Base-by-base conservation (phyloP, 1,140 invertebrate genomes). In the Dryas iulia region DNA sequence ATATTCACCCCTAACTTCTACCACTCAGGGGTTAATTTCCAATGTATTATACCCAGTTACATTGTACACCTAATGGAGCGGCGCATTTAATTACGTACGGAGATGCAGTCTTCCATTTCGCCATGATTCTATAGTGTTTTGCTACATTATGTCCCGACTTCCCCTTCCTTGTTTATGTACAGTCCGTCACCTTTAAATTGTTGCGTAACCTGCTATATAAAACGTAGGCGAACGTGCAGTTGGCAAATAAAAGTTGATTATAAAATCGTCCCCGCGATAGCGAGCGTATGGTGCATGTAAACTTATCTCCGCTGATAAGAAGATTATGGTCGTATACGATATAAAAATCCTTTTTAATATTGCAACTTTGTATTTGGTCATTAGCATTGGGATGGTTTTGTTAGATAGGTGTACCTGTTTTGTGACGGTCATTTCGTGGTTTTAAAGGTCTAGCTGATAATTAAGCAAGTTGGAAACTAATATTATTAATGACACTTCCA, bases 11-110 rank as follows among this genome's bases (percentile, higher is more conserved):
- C n/a, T 47, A 47, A 3, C 7, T 11, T 0, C 1, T 10, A 0
- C 7, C 2, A 11, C 5, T 8, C 21, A 47, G n/a, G 0, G 2
- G 14, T 21, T 1, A 47, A 47, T 18, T 0, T 47, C 18, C 39
- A 47, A 11, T 3, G 39, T 3, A 0, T 7, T 1, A 8, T 3
- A 47, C 23, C 14, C 10, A 12, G 10, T 26, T 31, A 59, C 61
- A 54, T 64, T 57, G 57, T 63, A 57, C 23, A 21, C n/a, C 62
- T 39, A 70, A 70, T 65, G 61, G 61, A 54, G 39, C 62, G 62
- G 28, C 31, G 67, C 62, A 65, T 70, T 70, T 70, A 70, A 70
- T 70, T 70, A 70, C 68, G 68, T 57, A 65, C 68, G 57, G 64
- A 25, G 35, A 58, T 66, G 53, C 64, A 70, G 57, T 70, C 39